These are phyloP conservation scores for Thaumetopoea pityocampa DNA, from an alignment of 1,140 invertebrate species.

Conservation along the genomic window DNA sequence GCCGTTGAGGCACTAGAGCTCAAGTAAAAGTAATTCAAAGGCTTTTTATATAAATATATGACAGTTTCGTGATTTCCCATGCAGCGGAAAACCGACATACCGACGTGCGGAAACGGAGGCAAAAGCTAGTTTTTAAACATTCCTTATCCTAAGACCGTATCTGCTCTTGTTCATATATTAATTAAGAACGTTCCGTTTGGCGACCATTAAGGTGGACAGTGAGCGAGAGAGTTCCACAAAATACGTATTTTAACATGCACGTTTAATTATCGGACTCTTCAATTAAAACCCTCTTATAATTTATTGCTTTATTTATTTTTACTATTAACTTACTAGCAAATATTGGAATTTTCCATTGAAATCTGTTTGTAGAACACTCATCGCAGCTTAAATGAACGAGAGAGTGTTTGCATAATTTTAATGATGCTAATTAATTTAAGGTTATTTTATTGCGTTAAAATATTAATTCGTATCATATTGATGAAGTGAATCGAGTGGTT, in stretches of 20 bases:
- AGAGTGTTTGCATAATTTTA: constrained; percentile 32
- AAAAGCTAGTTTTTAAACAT: too few species aligned
- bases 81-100: too few species aligned
- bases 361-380: constrained; percentile 27
- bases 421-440: constrained; percentile 22
- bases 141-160: too few species aligned
- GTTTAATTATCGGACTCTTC: constrained; percentile 68
- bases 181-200: constrained; percentile 62
- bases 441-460: constrained; percentile 16
- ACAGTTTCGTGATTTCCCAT: too few species aligned
- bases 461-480: constrained; percentile 16
- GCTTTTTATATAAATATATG: too few species aligned
- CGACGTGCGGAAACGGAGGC: too few species aligned
- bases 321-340: constrained; percentile 32
- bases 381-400: constrained; percentile 13
- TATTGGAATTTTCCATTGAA: constrained; percentile 21
- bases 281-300: constrained; percentile 62
- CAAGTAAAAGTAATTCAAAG: too few species aligned
- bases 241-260: constrained; percentile 70
- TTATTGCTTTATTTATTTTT: constrained; percentile 59
- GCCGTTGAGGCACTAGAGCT: too few species aligned
- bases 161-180: constrained; percentile 63
- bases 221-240: constrained; percentile 43
- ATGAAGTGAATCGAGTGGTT: constrained; percentile 8
- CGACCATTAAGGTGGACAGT: constrained; percentile 33